Percentiles rank a stretch among this genome's conserved stretches.
Evolutionary conservation across 2,797 vertebrate genomes (phyloP).

Genomic region (Lepus oiostolus): DNA sequence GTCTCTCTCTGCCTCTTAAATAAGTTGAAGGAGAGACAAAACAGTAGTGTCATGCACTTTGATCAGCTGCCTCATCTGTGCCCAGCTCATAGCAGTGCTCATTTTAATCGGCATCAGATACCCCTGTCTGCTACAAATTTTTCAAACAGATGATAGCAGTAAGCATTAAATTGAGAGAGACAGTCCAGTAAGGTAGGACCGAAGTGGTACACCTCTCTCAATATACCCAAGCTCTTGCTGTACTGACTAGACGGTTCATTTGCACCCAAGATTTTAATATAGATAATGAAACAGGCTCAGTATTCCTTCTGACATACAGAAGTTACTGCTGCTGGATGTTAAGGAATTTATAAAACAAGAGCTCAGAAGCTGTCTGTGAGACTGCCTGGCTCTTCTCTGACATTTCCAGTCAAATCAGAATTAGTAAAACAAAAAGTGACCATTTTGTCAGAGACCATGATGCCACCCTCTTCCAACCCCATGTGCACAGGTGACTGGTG

Average conservation of each 20-base stretch:
- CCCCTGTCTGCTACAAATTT: background rate
- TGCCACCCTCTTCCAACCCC: background rate
- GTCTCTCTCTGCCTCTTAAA: too few relatives aligned
- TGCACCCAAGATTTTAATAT: slow-evolving; percentile 70
- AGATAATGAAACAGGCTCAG: slow-evolving; percentile 35
- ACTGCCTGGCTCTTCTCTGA: background rate
- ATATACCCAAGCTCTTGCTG: background rate
- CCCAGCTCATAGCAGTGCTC: background rate
- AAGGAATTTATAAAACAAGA: slow-evolving; percentile 24
- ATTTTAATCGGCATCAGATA: background rate
- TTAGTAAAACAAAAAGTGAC: background rate
- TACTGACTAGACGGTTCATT: background rate
- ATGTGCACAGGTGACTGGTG: background rate
- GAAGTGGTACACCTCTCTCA: slow-evolving; percentile 30
- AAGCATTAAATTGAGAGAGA: slow-evolving; percentile 29
- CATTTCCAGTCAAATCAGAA: background rate
- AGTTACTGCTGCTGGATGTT: background rate
- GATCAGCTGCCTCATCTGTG: background rate
- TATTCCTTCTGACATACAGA: background rate
- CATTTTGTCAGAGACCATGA: background rate
- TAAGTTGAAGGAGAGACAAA: too few relatives aligned
- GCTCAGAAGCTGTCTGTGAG: slow-evolving; percentile 27
- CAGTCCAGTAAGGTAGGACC: background rate
- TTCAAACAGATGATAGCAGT: background rate
- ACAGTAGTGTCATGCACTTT: too few relatives aligned